These are phyloP conservation scores for Ormyrus labotus DNA, from an alignment of 2,888 invertebrate genomes.

Conservation along the genomic window DNA sequence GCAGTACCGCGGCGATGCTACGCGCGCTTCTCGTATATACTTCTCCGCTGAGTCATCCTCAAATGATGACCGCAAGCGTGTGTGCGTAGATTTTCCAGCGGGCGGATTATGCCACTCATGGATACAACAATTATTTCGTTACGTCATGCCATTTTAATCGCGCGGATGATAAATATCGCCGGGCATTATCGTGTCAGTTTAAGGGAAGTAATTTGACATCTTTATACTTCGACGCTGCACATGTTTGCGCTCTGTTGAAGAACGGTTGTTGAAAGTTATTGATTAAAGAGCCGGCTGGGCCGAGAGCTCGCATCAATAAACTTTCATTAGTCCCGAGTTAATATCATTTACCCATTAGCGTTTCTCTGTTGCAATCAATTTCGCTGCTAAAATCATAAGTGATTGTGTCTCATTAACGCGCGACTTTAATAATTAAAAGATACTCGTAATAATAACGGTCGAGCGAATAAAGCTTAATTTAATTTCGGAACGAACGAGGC, in stretches of 20 bases:
- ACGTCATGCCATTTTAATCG: constrained; percentile 13
- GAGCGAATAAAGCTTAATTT: no score
- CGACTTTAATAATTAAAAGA: no score
- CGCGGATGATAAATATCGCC: not conserved
- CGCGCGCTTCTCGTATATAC: not conserved
- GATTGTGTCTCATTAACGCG: no score
- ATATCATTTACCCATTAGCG: not conserved
- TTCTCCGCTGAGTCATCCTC: constrained; percentile 35
- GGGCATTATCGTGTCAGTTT: no score
- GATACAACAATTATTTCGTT: constrained; percentile 27
- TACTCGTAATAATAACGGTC: no score
- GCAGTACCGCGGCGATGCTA: not conserved
- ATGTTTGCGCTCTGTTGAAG: no score
- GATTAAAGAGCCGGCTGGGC: not conserved
- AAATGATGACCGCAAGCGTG: not conserved
- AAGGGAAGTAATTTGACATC: no score
- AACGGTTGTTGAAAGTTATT: no score
- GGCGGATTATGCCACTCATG: constrained; percentile 1
- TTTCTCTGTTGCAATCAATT: not conserved
- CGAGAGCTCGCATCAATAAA: not conserved
- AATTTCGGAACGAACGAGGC: no score
- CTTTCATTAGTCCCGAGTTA: not conserved
- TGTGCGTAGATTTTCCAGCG: not conserved
- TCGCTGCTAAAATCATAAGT: not conserved
- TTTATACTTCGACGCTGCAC: no score